Percentiles rank a stretch among this genome's conserved stretches.
Evolutionary conservation across 2,888 invertebrate genomes (phyloP).

Genomic region (Cataglyphis rosenhaueri): DNA sequence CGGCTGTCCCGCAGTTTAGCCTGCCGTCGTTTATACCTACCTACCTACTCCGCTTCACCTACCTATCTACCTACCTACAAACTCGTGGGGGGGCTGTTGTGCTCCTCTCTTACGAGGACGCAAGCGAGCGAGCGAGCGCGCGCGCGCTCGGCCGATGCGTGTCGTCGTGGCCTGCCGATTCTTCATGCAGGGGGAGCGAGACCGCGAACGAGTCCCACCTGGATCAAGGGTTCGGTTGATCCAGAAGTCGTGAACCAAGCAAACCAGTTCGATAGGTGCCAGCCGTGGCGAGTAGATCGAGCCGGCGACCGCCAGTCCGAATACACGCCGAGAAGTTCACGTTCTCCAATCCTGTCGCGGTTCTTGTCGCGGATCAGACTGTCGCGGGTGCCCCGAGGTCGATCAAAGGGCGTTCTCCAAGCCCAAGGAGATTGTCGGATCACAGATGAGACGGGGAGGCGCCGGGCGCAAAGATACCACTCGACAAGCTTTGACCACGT

Average conservation of each 20-base stretch:
- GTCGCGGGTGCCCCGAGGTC: conserved; percentile 6
- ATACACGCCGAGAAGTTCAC: not conserved
- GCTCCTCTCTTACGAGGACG: conserved; percentile 46
- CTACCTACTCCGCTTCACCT: conserved; percentile 19
- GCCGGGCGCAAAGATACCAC: conserved; percentile 16
- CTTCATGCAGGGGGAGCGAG: conserved; percentile 73
- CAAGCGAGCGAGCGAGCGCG: conserved; percentile 39
- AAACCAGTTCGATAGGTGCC: conserved; percentile 75
- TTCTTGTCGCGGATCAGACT: not conserved
- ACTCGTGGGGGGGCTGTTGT: conserved; percentile 63
- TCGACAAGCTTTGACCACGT: conserved; percentile 45
- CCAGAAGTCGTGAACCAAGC: conserved; percentile 71
- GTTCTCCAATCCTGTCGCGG: not conserved
- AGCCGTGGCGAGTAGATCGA: conserved; percentile 63
- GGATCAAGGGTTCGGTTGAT: conserved; percentile 69
- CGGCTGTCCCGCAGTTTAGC: conserved; percentile 70
- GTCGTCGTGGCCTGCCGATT: conserved; percentile 65
- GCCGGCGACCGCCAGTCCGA: conserved; percentile 33
- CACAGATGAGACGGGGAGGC: conserved; percentile 45
- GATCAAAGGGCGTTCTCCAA: conserved; percentile 19
- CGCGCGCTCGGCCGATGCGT: conserved; percentile 65
- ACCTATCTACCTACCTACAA: conserved; percentile 14
- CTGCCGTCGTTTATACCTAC: conserved; percentile 53
- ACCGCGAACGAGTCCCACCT: conserved; percentile 67
- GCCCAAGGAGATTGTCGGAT: not conserved